phyloP scores from a whole-genome alignment of 2,113 vertebrate genomes.

The Tylochromis polylepis region DNA sequence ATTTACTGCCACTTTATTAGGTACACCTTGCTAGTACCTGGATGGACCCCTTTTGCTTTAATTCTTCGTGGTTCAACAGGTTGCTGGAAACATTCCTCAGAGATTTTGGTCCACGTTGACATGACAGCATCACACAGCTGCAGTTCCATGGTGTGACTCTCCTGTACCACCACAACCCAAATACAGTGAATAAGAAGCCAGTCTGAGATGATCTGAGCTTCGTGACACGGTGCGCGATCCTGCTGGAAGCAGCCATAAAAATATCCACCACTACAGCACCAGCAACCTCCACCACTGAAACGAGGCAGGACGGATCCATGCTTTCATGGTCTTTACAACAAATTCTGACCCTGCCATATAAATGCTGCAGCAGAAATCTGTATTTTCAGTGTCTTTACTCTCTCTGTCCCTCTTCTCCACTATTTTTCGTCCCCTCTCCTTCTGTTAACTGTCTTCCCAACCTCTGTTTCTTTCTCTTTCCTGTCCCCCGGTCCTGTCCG shows the following conservation, averaged over 20 bases:
- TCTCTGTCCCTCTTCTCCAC: not conserved
- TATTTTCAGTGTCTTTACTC: not conserved
- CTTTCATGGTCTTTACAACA: not conserved
- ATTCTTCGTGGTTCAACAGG: rapidly evolving
- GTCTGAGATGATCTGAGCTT: not conserved
- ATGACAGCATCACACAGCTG: not conserved
- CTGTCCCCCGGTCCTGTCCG: not conserved
- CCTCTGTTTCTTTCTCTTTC: not conserved
- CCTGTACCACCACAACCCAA: not conserved
- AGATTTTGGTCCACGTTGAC: not conserved
- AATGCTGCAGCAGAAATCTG: not conserved
- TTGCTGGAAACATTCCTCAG: not conserved
- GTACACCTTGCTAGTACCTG: not conserved
- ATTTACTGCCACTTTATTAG: not conserved
- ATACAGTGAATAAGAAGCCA: not conserved
- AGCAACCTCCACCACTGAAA: not conserved
- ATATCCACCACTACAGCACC: not conserved
- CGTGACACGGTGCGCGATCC: rapidly evolving
- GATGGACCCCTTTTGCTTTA: not conserved
- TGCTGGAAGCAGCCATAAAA: not conserved
- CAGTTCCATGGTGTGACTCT: not conserved
- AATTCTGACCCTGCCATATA: not conserved
- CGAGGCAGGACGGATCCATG: not conserved
- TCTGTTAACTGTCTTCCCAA: too few relatives aligned
- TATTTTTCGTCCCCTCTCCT: not conserved